phyloP scores from a whole-genome alignment of 1,140 invertebrate genomes.

The Mercenaria mercenaria region DNA sequence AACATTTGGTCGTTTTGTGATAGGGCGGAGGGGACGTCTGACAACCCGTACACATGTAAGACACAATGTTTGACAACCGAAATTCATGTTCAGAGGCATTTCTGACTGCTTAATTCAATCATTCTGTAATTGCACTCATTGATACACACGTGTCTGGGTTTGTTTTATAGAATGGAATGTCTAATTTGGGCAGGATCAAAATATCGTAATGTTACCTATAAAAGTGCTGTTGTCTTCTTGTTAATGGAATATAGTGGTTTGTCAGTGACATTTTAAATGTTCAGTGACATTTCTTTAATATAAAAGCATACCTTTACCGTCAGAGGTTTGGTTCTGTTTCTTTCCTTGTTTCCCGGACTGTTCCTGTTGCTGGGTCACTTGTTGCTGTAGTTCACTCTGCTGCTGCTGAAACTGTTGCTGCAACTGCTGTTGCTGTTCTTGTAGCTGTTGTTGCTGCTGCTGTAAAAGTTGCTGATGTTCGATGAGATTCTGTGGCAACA shows the following conservation, averaged over 20 bases:
- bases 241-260: too few species aligned
- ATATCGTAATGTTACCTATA: background rate
- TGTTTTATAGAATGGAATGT: background rate
- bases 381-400: slow-evolving; percentile 32
- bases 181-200: background rate
- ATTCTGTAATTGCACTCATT: background rate
- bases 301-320: slow-evolving; percentile 45
- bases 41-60: background rate
- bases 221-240: background rate
- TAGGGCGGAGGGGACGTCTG: background rate
- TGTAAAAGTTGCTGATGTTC: slow-evolving; percentile 62
- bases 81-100: background rate
- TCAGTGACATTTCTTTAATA: background rate
- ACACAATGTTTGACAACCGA: slow-evolving; percentile 21
- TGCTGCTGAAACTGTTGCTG: slow-evolving; percentile 42
- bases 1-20: background rate
- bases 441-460: slow-evolving; percentile 62
- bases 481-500: slow-evolving; percentile 59
- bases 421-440: slow-evolving; percentile 58
- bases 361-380: slow-evolving; percentile 6
- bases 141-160: background rate
- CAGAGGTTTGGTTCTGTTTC: slow-evolving; percentile 12
- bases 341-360: slow-evolving; percentile 14
- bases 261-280: too few species aligned
- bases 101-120: background rate